Percentiles rank a stretch among this genome's conserved stretches.
phyloP scores from a whole-genome alignment of 2,888 invertebrate genomes.

The Ceratothoa steindachneri region DNA sequence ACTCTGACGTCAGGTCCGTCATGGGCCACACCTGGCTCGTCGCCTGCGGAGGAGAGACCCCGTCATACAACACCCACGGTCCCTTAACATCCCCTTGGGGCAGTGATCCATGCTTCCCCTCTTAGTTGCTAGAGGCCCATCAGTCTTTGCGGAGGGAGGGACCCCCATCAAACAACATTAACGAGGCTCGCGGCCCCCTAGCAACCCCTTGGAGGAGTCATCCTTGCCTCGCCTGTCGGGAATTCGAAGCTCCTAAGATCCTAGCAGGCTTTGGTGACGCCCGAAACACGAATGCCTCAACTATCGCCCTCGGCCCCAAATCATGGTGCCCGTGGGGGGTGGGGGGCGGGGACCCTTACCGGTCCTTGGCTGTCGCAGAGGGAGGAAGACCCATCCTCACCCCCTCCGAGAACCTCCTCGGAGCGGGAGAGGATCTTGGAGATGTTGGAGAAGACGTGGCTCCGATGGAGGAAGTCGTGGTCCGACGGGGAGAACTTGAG shows the following conservation, averaged over 20 bases:
- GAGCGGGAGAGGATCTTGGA: conserved; percentile 90
- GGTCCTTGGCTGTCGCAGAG: conserved; percentile 53
- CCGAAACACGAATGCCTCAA: too few species aligned
- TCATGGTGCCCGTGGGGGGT: too few species aligned
- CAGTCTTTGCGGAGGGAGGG: too few species aligned
- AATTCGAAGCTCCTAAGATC: too few species aligned
- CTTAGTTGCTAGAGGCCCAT: too few species aligned
- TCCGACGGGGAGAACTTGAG: conserved; percentile 82
- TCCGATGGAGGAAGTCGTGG: conserved; percentile 80
- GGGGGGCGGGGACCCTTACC: too few species aligned
- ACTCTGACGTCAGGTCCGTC: conserved; percentile 68
- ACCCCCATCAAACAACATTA: too few species aligned
- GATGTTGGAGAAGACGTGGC: conserved; percentile 91
- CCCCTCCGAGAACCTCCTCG: conserved; percentile 68
- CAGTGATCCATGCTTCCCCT: too few species aligned
- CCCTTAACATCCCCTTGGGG: neutral
- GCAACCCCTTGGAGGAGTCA: too few species aligned
- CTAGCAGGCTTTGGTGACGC: too few species aligned
- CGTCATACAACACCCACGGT: neutral
- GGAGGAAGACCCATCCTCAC: conserved; percentile 29
- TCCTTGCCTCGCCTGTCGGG: too few species aligned
- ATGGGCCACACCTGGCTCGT: conserved; percentile 63
- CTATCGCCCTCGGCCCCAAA: neutral
- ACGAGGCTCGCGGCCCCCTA: neutral
- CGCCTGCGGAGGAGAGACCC: conserved; percentile 51